A percentile compares a stretch with the other conserved stretches of the same genome.
Conservation (phyloP, 1,140 invertebrate species). For the Drosophila pseudoananassae region DNA sequence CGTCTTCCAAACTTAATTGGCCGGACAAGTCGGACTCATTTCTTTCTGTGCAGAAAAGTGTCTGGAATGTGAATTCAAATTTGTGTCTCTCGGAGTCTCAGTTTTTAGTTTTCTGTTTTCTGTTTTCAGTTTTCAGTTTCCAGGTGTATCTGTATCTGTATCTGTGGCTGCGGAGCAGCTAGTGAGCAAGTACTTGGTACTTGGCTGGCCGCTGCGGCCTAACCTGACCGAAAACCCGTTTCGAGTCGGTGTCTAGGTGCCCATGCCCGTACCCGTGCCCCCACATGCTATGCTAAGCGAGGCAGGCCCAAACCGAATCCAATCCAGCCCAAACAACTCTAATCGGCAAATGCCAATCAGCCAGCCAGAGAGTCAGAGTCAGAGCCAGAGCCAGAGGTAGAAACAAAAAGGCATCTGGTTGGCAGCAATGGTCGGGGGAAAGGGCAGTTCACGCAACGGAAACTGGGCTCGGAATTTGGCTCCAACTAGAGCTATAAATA, state of each 20-base stretch:
- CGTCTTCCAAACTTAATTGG: not conserved
- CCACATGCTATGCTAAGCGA: slow-evolving; percentile 50
- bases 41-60: slow-evolving; percentile 35
- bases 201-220: slow-evolving; percentile 17
- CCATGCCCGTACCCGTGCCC: slow-evolving; percentile 31
- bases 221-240: slow-evolving; percentile 40
- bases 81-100: slow-evolving; percentile 47
- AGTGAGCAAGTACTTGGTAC: slow-evolving; percentile 37
- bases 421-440: no score
- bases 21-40: not conserved
- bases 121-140: not conserved
- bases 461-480: no score
- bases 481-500: no score
- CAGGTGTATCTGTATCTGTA: slow-evolving; percentile 19
- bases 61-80: slow-evolving; percentile 74
- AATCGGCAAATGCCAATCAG: slow-evolving; percentile 63
- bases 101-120: not conserved
- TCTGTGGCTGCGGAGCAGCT: not conserved
- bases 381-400: no score
- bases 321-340: slow-evolving; percentile 55
- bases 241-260: slow-evolving; percentile 23
- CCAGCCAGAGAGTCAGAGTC: not conserved
- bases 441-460: no score
- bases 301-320: slow-evolving; percentile 18
- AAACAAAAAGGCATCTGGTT: not conserved